Percentiles rank a stretch among this genome's conserved stretches.
These are phyloP conservation scores for Aleiodes alternator DNA, from an alignment of 2,888 invertebrate species.

Conservation along the genomic window DNA sequence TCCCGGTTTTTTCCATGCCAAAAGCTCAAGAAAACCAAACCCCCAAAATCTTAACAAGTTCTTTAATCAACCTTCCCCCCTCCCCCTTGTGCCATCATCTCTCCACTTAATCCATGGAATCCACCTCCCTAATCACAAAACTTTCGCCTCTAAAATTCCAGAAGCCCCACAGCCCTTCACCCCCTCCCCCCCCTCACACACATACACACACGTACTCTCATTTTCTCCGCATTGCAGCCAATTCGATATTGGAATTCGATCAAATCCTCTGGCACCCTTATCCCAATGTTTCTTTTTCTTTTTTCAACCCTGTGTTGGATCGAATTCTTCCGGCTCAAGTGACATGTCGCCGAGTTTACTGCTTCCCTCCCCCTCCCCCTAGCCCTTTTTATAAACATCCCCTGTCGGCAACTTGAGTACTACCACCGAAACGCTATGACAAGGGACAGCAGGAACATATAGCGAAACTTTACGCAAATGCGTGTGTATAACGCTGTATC, in stretches of 20 bases:
- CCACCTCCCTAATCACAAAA: slow-evolving; percentile 52
- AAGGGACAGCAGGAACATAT: background rate
- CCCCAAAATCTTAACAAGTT: slow-evolving; percentile 36
- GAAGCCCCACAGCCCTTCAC: slow-evolving; percentile 49
- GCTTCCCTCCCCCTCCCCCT: slow-evolving; percentile 53
- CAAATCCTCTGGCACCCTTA: slow-evolving; percentile 66
- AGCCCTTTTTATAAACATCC: slow-evolving; percentile 35
- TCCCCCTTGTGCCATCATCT: slow-evolving; percentile 21
- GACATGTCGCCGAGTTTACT: slow-evolving; percentile 73
- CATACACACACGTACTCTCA: slow-evolving; percentile 1
- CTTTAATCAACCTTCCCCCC: slow-evolving; percentile 38
- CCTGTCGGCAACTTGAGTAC: slow-evolving; percentile 27
- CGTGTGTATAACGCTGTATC: slow-evolving; percentile 19
- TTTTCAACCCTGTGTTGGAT: slow-evolving; percentile 58
- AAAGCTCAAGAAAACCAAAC: slow-evolving; percentile 8
- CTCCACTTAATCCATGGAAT: slow-evolving; percentile 38
- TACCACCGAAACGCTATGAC: slow-evolving; percentile 5
- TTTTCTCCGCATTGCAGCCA: slow-evolving; percentile 59
- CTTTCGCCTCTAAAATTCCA: slow-evolving; percentile 58
- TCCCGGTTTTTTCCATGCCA: background rate
- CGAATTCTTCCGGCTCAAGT: slow-evolving; percentile 74
- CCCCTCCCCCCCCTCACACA: too few relatives aligned
- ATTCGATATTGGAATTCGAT: slow-evolving; percentile 73
- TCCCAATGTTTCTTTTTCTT: slow-evolving; percentile 39
- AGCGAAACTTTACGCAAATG: slow-evolving; percentile 38